These are phyloP conservation scores for Orgyia antiqua DNA, from an alignment of 2,888 invertebrate species.

Conservation along the genomic window DNA sequence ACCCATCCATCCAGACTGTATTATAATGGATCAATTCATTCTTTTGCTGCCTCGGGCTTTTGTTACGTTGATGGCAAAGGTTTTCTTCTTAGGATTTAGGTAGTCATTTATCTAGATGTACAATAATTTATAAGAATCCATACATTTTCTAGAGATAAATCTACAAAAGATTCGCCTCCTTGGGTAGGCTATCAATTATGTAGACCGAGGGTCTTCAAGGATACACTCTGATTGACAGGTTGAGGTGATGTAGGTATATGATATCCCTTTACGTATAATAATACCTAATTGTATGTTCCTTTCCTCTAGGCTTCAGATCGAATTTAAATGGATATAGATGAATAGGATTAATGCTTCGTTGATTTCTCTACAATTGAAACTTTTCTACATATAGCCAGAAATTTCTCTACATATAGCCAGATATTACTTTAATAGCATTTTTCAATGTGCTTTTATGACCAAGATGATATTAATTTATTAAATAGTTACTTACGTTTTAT, in stretches of 20 bases:
- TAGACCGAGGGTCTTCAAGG: constrained; percentile 43
- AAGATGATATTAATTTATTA: no score
- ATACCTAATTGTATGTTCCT: no score
- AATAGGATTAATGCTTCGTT: constrained; percentile 30
- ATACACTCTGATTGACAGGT: constrained; percentile 58
- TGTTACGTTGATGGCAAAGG: background rate
- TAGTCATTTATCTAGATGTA: no score
- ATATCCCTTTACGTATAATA: no score
- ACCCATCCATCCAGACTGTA: constrained; percentile 33
- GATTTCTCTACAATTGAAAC: constrained; percentile 44
- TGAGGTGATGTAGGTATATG: constrained; percentile 41
- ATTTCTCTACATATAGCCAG: no score
- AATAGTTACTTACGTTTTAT: no score
- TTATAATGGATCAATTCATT: constrained; percentile 45
- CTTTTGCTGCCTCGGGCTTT: constrained; percentile 30
- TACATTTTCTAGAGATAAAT: background rate
- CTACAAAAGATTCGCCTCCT: constrained; percentile 28
- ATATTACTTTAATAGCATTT: no score
- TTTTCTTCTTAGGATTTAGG: background rate
- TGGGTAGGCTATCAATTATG: constrained; percentile 56
- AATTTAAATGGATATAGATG: constrained; percentile 48
- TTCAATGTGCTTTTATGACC: no score
- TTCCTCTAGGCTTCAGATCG: constrained; percentile 22
- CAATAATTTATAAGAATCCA: background rate
- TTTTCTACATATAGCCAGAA: no score